Percentiles rank a stretch among this genome's conserved stretches.
Evolutionary conservation across 2,113 vertebrate species (phyloP).

Genomic region (Alaudala cheleensis): DNA sequence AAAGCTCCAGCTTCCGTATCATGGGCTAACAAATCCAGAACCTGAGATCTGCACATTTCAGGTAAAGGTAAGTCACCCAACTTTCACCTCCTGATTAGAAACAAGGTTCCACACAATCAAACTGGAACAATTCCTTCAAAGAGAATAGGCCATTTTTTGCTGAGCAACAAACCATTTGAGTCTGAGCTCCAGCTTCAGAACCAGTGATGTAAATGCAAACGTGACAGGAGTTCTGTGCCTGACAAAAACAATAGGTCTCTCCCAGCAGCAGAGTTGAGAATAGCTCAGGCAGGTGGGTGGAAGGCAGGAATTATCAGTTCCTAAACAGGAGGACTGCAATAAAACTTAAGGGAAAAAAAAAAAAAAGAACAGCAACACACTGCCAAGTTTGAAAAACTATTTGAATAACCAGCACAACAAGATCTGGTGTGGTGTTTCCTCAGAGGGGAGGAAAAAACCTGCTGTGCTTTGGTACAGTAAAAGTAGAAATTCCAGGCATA

Average conservation of each 20-base stretch:
- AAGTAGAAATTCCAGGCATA: constrained; percentile 40
- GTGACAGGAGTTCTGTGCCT: neutral
- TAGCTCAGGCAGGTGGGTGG: neutral
- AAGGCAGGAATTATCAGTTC: neutral
- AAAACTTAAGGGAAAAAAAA: neutral
- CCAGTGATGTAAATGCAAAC: neutral
- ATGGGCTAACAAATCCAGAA: neutral
- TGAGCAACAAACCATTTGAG: neutral
- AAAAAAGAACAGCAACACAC: neutral
- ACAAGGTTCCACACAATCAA: neutral
- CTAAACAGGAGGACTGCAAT: neutral
- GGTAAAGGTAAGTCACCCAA: neutral
- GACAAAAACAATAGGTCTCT: neutral
- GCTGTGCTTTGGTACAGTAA: neutral
- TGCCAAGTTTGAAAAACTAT: constrained; percentile 10
- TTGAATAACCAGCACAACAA: constrained; percentile 30
- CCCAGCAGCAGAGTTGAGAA: neutral
- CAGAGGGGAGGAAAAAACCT: neutral
- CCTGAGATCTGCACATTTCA: neutral
- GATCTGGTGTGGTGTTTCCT: neutral
- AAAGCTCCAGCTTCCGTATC: neutral
- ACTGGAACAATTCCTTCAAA: neutral
- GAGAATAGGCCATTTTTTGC: neutral
- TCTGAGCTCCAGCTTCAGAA: neutral
- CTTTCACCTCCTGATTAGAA: neutral